Conservation (phyloP, 2,888 invertebrate genomes). For the Cheilosia grossa region DNA sequence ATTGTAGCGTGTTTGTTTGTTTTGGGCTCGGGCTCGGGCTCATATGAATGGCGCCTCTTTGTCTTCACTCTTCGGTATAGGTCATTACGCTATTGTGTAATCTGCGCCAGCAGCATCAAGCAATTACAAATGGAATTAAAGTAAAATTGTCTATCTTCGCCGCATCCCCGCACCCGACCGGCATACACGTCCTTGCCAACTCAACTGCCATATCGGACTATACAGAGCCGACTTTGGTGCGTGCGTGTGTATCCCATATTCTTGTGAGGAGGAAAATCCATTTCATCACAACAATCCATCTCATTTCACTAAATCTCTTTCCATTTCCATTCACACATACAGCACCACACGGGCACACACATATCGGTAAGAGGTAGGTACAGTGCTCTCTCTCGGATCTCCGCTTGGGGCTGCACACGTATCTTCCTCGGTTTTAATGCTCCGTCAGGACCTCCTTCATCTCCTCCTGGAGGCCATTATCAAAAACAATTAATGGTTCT, state of each 20-base stretch:
- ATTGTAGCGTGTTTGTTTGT: constrained; percentile 10
- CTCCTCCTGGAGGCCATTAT: constrained; percentile 76
- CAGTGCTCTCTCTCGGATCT: constrained; percentile 3
- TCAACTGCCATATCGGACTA: background rate
- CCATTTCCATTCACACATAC: constrained; percentile 42
- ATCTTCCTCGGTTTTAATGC: constrained; percentile 60
- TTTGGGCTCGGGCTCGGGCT: constrained; percentile 35
- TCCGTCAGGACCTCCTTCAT: constrained; percentile 63
- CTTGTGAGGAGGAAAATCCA: constrained; percentile 55
- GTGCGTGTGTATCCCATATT: constrained; percentile 15
- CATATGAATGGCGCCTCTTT: constrained; percentile 70
- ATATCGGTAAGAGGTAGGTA: background rate
- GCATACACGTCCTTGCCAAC: constrained; percentile 6
- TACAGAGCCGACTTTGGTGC: constrained; percentile 19
- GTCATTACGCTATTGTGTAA: constrained; percentile 75
- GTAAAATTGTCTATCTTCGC: constrained; percentile 69
- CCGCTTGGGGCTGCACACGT: constrained; percentile 69
- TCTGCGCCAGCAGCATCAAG: constrained; percentile 72
- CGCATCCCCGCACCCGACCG: constrained; percentile 1
- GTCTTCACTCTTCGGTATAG: constrained; percentile 66
- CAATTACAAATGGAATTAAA: constrained; percentile 74
- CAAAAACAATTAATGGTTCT: constrained; percentile 78
- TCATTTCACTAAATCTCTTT: constrained; percentile 71
- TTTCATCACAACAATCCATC: constrained; percentile 74
- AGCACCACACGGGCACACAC: background rate